Percentiles rank a stretch among this genome's conserved stretches.
phyloP scores from a whole-genome alignment of 2,797 vertebrate genomes.

The Pelodytes ibericus region DNA sequence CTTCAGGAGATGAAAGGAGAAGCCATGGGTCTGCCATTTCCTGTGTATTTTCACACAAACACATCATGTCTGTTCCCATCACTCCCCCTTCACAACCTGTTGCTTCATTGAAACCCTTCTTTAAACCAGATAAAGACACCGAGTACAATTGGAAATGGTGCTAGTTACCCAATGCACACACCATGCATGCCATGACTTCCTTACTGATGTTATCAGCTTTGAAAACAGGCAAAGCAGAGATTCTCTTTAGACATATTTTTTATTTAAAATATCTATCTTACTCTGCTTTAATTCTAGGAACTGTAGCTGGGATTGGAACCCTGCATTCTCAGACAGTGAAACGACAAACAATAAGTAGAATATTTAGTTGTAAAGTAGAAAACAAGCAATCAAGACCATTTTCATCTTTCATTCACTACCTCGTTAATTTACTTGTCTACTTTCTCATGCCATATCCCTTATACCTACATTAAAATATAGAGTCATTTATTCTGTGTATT shows the following conservation, averaged over 20 bases:
- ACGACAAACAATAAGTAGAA: constrained; percentile 45
- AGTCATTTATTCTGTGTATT: no score
- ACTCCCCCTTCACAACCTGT: background rate
- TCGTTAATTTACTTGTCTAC: no score
- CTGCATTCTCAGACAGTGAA: constrained; percentile 18
- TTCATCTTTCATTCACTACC: no score
- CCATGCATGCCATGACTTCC: background rate
- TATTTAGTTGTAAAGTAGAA: background rate
- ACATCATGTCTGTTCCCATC: background rate
- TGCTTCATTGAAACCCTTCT: background rate
- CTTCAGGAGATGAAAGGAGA: constrained; percentile 19
- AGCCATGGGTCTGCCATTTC: constrained; percentile 22
- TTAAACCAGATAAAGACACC: background rate
- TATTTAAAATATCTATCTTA: background rate
- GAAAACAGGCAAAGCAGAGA: background rate
- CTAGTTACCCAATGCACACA: constrained; percentile 1
- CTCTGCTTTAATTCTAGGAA: constrained; percentile 12
- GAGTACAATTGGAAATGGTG: background rate
- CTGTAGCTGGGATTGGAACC: constrained; percentile 33
- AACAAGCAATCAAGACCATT: background rate
- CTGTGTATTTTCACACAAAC: constrained; percentile 29
- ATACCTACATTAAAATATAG: no score
- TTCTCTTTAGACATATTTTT: background rate
- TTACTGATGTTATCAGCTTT: background rate
- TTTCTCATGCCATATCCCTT: no score